Evolutionary conservation across 2,888 invertebrate genomes (phyloP).

Genomic region (Congeria kusceri): DNA sequence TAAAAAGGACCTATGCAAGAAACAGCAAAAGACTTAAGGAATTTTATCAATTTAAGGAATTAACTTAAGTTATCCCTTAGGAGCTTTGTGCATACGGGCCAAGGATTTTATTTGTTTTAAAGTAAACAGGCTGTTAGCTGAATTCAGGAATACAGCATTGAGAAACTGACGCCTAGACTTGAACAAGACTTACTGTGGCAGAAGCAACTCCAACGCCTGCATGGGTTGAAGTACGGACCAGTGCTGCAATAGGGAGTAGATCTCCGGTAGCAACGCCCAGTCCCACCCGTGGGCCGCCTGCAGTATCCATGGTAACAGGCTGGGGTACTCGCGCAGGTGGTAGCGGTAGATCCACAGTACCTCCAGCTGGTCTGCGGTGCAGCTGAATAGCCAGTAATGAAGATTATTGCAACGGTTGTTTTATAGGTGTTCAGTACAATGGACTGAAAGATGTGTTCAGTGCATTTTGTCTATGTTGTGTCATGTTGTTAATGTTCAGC

Average conservation of each 20-base stretch:
- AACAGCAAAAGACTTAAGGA: too few species aligned
- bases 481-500: too few species aligned
- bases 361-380: slow-evolving; percentile 84
- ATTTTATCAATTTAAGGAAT: too few species aligned
- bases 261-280: slow-evolving; percentile 93
- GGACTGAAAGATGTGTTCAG: not conserved
- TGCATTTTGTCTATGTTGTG: too few species aligned
- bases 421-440: not conserved
- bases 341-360: slow-evolving; percentile 97
- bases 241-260: slow-evolving; percentile 93
- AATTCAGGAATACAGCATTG: too few species aligned
- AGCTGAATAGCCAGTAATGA: slow-evolving; percentile 60
- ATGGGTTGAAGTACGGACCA: slow-evolving; percentile 94
- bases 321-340: slow-evolving; percentile 93
- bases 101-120: too few species aligned
- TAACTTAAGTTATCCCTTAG: too few species aligned
- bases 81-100: too few species aligned
- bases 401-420: not conserved
- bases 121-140: too few species aligned
- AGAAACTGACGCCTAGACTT: too few species aligned
- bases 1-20: too few species aligned
- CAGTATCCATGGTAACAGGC: slow-evolving; percentile 86
- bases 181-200: slow-evolving; percentile 92
- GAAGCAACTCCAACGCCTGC: slow-evolving; percentile 95
- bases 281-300: slow-evolving; percentile 90